Conservation (phyloP, 2,888 invertebrate genomes). For the Drosophila neonasuta region DNA sequence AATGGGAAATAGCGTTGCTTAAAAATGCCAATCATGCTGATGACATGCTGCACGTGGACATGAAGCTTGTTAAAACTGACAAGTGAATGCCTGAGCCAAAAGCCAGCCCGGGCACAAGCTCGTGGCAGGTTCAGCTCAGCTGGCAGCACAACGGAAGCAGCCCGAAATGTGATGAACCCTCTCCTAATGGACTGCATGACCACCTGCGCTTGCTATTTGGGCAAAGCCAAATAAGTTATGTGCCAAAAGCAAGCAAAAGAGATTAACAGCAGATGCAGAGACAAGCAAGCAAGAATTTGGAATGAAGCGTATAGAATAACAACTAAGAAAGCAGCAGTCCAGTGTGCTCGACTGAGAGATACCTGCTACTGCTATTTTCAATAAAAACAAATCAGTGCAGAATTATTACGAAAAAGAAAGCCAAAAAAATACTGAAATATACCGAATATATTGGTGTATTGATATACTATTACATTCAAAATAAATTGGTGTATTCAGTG, state of each 20-base stretch:
- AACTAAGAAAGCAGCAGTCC: too few relatives aligned
- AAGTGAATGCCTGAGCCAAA: conserved; percentile 36
- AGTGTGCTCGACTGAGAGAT: too few relatives aligned
- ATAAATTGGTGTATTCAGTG: too few relatives aligned
- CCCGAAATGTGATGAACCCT: conserved; percentile 14
- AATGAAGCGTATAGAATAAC: background rate
- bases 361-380: too few relatives aligned
- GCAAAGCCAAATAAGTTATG: conserved; percentile 18
- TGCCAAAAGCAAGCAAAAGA: conserved; percentile 26
- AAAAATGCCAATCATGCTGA: conserved; percentile 71
- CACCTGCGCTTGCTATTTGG: conserved; percentile 15
- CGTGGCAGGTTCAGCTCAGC: conserved; percentile 18
- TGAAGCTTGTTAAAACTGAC: conserved; percentile 55
- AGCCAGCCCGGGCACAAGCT: background rate
- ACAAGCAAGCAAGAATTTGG: conserved; percentile 1
- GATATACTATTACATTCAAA: too few relatives aligned
- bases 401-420: too few relatives aligned
- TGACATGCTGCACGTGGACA: conserved; percentile 48
- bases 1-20: conserved; percentile 42
- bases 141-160: conserved; percentile 6
- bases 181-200: conserved; percentile 38
- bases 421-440: too few relatives aligned
- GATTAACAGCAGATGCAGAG: conserved; percentile 28
- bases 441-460: too few relatives aligned
- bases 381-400: too few relatives aligned